These are phyloP conservation scores for Epizoanthus stellaris DNA, from an alignment of 92 coral and sea anemone genomes.

Conservation along the genomic window DNA sequence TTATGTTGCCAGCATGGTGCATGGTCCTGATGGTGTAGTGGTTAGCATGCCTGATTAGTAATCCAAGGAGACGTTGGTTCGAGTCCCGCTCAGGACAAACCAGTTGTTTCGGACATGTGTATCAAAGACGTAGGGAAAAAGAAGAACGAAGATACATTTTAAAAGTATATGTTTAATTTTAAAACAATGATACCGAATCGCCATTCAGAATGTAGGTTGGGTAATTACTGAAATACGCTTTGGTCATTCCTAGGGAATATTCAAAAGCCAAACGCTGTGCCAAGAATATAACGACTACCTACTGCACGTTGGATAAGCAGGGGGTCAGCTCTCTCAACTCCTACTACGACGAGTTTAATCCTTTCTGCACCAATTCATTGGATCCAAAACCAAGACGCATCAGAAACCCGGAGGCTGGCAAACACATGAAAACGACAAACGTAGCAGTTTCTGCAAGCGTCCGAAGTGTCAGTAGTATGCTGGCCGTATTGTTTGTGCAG, in stretches of 20 bases:
- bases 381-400: conserved; percentile 7
- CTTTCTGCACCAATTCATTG: conserved; percentile 23
- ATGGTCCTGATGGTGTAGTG: too few species aligned
- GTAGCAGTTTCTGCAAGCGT: background rate
- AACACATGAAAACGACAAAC: background rate
- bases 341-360: conserved; percentile 12
- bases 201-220: background rate
- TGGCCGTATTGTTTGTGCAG: background rate
- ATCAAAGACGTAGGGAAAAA: too few species aligned
- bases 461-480: background rate
- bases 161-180: too few species aligned
- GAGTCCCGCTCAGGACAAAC: too few species aligned
- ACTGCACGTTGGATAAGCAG: conserved; percentile 7
- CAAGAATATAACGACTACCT: background rate
- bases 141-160: too few species aligned
- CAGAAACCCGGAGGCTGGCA: background rate
- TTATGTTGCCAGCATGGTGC: too few species aligned
- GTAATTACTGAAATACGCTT: background rate
- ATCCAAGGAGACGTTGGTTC: too few species aligned
- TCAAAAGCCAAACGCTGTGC: conserved; percentile 23
- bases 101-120: too few species aligned
- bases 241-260: conserved; percentile 8
- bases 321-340: background rate
- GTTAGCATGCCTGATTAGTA: too few species aligned
- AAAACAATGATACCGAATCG: background rate